phyloP scores from a whole-genome alignment of 2,797 vertebrate genomes.

The Phataginus tetradactyla region DNA sequence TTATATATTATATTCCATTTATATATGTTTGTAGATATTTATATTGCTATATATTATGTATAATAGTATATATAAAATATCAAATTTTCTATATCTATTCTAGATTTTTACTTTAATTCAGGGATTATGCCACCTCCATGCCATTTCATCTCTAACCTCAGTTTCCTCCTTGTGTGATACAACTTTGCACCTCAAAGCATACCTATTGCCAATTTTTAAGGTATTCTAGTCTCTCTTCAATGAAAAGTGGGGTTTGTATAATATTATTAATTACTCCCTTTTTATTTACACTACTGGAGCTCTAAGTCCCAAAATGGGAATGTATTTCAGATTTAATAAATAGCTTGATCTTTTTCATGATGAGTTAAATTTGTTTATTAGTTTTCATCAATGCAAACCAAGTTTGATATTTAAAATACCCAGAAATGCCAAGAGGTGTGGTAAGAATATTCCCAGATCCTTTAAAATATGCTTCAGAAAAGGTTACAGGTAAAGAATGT shows the following conservation, averaged over 20 bases:
- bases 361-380: background rate
- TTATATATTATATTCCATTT: background rate
- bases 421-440: background rate
- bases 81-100: background rate
- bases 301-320: background rate
- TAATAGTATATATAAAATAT: background rate
- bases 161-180: background rate
- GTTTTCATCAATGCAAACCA: background rate
- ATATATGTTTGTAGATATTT: background rate
- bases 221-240: background rate
- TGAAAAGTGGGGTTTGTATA: background rate
- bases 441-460: background rate
- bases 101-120: conserved; percentile 13
- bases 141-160: background rate
- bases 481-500: background rate
- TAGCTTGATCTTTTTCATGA: background rate
- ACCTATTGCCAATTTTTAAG: background rate
- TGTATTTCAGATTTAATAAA: background rate
- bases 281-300: background rate
- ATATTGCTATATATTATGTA: background rate
- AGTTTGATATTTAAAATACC: conserved; percentile 23
- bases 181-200: conserved; percentile 12
- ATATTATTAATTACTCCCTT: background rate
- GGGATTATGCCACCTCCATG: background rate
- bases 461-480: background rate